A percentile compares a stretch with the other conserved stretches of the same genome.
Conservation (phyloP, 2,888 invertebrate genomes). For the Phoronis australis region DNA sequence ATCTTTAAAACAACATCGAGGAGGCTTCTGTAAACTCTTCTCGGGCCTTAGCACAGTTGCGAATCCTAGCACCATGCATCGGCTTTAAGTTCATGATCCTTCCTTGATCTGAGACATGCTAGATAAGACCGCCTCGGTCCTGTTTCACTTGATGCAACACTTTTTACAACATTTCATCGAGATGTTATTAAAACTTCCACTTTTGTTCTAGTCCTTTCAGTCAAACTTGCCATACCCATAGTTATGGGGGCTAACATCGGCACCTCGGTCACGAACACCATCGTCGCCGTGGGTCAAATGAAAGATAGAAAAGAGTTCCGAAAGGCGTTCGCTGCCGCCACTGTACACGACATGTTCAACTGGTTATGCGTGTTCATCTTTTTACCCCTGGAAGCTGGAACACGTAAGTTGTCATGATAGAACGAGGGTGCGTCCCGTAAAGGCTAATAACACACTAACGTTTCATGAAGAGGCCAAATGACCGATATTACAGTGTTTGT, state of each 20-base stretch:
- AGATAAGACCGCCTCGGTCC: too few relatives aligned
- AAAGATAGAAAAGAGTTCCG: slow-evolving; percentile 52
- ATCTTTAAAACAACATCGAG: too few relatives aligned
- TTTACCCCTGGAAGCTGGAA: slow-evolving; percentile 55
- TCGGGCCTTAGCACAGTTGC: too few relatives aligned
- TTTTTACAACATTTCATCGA: not conserved
- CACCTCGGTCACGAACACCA: slow-evolving; percentile 58
- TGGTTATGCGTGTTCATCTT: slow-evolving; percentile 57
- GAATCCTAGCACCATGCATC: too few relatives aligned
- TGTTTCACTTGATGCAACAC: not conserved
- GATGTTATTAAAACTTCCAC: not conserved
- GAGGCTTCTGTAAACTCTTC: too few relatives aligned
- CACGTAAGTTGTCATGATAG: too few relatives aligned
- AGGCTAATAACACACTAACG: too few relatives aligned
- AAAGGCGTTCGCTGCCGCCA: slow-evolving; percentile 57
- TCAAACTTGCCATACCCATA: slow-evolving; percentile 56
- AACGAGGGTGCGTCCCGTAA: too few relatives aligned
- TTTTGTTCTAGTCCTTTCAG: slow-evolving; percentile 34
- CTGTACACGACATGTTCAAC: slow-evolving; percentile 61
- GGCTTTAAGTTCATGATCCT: too few relatives aligned
- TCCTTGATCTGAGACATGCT: too few relatives aligned
- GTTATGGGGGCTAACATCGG: slow-evolving; percentile 60
- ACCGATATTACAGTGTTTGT: too few relatives aligned
- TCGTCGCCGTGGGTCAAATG: slow-evolving; percentile 55
- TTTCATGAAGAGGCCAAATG: too few relatives aligned